A percentile compares a stretch with the other conserved stretches of the same genome.
phyloP scores from a whole-genome alignment of 2,797 vertebrate species.

The Macropodus opercularis region DNA sequence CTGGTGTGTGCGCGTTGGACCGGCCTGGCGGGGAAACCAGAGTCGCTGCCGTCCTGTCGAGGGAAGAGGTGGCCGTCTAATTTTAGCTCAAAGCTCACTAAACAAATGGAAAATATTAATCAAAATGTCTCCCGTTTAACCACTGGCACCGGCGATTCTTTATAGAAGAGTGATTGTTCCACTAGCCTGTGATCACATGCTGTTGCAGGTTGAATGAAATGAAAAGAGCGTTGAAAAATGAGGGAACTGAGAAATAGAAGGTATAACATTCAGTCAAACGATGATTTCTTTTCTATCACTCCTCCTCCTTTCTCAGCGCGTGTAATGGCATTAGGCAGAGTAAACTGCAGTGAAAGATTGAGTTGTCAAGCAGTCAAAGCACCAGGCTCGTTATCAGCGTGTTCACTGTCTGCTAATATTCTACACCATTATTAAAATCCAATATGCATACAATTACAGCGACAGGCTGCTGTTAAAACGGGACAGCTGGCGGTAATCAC shows the following conservation, averaged over 20 bases:
- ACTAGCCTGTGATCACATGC: conserved; percentile 41
- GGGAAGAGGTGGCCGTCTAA: conserved; percentile 89
- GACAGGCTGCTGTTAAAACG: conserved; percentile 59
- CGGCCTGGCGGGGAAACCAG: conserved; percentile 80
- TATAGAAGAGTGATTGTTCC: conserved; percentile 66
- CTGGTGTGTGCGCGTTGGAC: conserved; percentile 46
- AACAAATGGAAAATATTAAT: conserved; percentile 86
- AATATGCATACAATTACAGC: conserved; percentile 78
- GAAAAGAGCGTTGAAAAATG: conserved; percentile 47
- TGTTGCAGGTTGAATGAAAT: conserved; percentile 50
- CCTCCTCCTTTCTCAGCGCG: conserved; percentile 31
- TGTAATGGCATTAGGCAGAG: conserved; percentile 63
- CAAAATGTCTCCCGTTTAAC: conserved; percentile 83
- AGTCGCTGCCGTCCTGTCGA: conserved; percentile 85
- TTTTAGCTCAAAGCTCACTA: conserved; percentile 86
- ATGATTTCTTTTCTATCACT: conserved; percentile 58
- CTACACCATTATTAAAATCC: conserved; percentile 81
- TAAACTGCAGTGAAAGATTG: conserved; percentile 78
- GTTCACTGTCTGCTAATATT: conserved; percentile 81
- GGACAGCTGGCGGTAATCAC: conserved; percentile 53
- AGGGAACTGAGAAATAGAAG: conserved; percentile 44
- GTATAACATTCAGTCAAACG: conserved; percentile 54
- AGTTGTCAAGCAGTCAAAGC: conserved; percentile 82
- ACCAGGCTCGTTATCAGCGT: conserved; percentile 73
- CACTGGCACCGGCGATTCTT: conserved; percentile 77